phyloP scores from a whole-genome alignment of 2,888 invertebrate species.

The Anthrax anthrax region DNA sequence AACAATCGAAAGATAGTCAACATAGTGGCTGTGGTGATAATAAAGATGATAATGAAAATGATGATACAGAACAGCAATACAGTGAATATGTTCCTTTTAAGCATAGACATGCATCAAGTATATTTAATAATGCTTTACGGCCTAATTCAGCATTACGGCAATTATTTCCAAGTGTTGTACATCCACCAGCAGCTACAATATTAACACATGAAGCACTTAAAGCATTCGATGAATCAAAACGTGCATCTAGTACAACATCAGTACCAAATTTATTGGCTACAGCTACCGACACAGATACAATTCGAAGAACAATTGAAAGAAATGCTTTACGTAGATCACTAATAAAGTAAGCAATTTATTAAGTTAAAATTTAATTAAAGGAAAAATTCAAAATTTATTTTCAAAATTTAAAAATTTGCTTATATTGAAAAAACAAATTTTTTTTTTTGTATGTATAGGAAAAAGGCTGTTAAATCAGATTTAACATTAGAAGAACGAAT shows the following conservation, averaged over 20 bases:
- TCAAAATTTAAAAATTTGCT: too few relatives aligned
- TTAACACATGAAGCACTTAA: constrained; percentile 63
- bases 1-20: constrained; percentile 14
- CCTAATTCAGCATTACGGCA: constrained; percentile 74
- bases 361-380: constrained; percentile 28
- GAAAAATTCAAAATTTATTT: too few relatives aligned
- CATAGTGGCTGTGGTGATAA: constrained; percentile 20
- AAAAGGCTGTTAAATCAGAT: constrained; percentile 38
- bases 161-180: constrained; percentile 59
- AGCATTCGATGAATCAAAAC: constrained; percentile 50
- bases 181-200: constrained; percentile 44
- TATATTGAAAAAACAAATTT: too few relatives aligned
- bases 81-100: constrained; percentile 33
- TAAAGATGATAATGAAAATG: constrained; percentile 22
- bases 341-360: constrained; percentile 56
- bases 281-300: constrained; percentile 45
- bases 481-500: constrained; percentile 76
- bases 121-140: constrained; percentile 32
- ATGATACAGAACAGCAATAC: constrained; percentile 29
- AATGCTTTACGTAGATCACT: constrained; percentile 69
- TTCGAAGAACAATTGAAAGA: constrained; percentile 64
- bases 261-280: constrained; percentile 28
- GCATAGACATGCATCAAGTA: constrained; percentile 29
- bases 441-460: too few relatives aligned
- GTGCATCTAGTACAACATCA: constrained; percentile 34